Evolutionary conservation across 2,888 invertebrate genomes (phyloP).

Genomic region (Xanthostigma xanthostigma): DNA sequence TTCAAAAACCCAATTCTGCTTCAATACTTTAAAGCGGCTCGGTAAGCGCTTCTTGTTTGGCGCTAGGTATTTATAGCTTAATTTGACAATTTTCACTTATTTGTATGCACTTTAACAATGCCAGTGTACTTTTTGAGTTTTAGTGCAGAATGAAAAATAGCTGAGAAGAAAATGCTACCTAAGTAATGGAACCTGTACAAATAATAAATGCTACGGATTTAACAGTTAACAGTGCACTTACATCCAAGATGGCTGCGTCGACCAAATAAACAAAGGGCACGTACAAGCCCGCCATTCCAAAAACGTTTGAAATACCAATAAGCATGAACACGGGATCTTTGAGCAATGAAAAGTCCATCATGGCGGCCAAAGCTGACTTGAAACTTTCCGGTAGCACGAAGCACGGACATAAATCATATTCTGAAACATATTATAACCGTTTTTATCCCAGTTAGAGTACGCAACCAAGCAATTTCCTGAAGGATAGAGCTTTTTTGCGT

Average conservation of each 20-base stretch:
- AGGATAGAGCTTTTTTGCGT: no score
- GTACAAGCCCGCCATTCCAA: constrained; percentile 95
- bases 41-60: no score
- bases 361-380: constrained; percentile 68
- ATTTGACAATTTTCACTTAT: no score
- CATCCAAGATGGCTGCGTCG: constrained; percentile 58
- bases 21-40: no score
- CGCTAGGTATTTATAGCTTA: no score
- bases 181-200: not conserved
- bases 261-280: constrained; percentile 93
- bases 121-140: not conserved
- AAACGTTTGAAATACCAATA: constrained; percentile 84
- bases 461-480: no score
- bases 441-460: constrained; percentile 1
- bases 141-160: not conserved
- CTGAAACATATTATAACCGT: constrained; percentile 30
- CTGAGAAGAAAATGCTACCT: not conserved
- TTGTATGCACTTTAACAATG: not conserved
- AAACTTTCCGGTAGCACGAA: constrained; percentile 63
- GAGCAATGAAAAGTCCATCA: constrained; percentile 81
- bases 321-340: constrained; percentile 82
- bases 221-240: constrained; percentile 27
- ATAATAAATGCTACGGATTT: not conserved
- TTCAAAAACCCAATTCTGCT: no score
- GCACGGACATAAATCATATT: constrained; percentile 69